Conservation (phyloP, 2,797 vertebrate genomes). For the Squalus acanthias region DNA sequence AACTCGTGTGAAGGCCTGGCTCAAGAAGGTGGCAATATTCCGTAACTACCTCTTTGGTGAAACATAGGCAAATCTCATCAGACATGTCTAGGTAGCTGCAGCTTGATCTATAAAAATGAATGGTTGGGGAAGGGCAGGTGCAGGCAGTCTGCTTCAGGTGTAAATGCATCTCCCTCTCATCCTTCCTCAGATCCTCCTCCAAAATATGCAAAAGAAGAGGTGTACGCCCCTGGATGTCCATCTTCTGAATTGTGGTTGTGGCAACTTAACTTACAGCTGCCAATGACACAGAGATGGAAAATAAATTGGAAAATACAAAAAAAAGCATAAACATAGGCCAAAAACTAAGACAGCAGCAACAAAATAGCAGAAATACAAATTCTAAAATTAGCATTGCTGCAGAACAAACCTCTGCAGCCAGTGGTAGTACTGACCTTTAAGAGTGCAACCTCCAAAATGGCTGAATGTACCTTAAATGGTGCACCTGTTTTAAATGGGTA, state of each 20-base stretch:
- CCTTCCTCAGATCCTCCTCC: not conserved
- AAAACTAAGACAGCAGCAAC: not conserved
- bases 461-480: not conserved
- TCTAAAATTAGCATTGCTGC: not conserved
- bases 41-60: not conserved
- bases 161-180: not conserved
- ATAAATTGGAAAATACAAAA: not conserved
- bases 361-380: not conserved
- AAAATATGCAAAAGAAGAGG: not conserved
- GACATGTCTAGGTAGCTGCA: not conserved
- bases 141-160: not conserved
- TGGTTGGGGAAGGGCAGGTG: not conserved
- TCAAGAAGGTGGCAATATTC: not conserved
- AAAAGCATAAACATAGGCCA: not conserved
- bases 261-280: not conserved
- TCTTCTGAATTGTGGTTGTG: not conserved
- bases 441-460: not conserved
- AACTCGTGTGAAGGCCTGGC: not conserved
- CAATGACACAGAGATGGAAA: not conserved
- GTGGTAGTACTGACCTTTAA: not conserved
- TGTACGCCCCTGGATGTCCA: not conserved
- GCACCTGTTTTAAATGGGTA: not conserved
- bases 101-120: not conserved
- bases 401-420: not conserved
- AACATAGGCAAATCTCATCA: not conserved